These are phyloP conservation scores for Neria commutata DNA, from an alignment of 2,888 invertebrate genomes.

Conservation along the genomic window DNA sequence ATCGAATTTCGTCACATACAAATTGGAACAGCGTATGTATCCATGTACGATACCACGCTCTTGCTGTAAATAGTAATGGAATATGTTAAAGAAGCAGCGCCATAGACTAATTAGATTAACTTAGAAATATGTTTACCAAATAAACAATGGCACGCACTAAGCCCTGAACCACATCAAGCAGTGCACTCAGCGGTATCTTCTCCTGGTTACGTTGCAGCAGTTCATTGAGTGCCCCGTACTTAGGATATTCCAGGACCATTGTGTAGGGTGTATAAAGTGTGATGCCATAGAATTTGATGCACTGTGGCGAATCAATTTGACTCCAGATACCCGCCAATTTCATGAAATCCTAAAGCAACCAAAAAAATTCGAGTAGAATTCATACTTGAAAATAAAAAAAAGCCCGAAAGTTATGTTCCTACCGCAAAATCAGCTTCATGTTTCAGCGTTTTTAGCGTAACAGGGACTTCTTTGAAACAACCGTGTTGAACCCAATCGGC, in stretches of 20 bases:
- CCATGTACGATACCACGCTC: constrained; percentile 85
- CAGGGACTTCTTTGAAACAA: constrained; percentile 73
- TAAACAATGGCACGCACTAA: constrained; percentile 87
- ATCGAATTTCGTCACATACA: constrained; percentile 78
- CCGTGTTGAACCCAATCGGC: constrained; percentile 80
- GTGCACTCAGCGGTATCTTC: constrained; percentile 70
- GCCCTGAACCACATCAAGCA: constrained; percentile 82
- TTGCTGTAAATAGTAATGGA: constrained; percentile 62
- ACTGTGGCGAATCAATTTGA: constrained; percentile 75
- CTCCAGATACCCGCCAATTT: constrained; percentile 80
- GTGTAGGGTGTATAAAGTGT: constrained; percentile 79
- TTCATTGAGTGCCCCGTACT: constrained; percentile 77
- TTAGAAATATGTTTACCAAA: constrained; percentile 65
- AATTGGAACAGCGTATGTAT: constrained; percentile 79
- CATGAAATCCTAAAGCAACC: constrained; percentile 81
- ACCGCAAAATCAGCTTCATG: constrained; percentile 70
- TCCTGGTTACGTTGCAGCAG: constrained; percentile 61
- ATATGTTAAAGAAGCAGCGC: constrained; percentile 9
- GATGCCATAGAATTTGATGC: constrained; percentile 79
- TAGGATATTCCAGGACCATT: constrained; percentile 81
- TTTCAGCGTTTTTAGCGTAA: constrained; percentile 80
- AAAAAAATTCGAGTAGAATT: no score
- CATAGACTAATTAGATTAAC: background rate
- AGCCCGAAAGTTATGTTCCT: constrained; percentile 30
- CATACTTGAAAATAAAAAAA: no score